These are phyloP conservation scores for Rhombomys opimus DNA, from an alignment of 2,113 vertebrate genomes.

Conservation along the genomic window DNA sequence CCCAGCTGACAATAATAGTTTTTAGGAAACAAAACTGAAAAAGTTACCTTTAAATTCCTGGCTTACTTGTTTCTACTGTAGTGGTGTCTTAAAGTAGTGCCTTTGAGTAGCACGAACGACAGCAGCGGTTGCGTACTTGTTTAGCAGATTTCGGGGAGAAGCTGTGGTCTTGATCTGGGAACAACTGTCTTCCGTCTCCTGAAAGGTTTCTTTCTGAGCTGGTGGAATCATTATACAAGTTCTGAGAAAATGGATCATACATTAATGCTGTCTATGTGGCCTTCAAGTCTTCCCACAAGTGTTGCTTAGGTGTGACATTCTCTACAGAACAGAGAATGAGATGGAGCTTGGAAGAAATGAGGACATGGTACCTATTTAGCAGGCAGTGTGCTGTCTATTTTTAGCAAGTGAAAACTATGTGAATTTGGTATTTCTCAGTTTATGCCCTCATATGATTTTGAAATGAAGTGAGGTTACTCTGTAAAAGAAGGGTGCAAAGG, in stretches of 20 bases:
- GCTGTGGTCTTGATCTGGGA: not conserved
- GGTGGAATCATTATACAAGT: not conserved
- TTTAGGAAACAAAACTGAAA: not conserved
- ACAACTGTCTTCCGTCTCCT: not conserved
- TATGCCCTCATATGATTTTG: conserved; percentile 3
- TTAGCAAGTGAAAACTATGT: not conserved
- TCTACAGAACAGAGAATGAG: conserved; percentile 16
- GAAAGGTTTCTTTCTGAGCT: conserved; percentile 6
- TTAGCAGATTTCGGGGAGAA: not conserved
- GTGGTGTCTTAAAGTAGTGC: not conserved
- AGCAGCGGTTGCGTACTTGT: not conserved
- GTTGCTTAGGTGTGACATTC: not conserved
- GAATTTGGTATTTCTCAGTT: not conserved
- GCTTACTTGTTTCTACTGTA: not conserved
- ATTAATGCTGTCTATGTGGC: not conserved
- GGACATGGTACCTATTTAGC: not conserved
- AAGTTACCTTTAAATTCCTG: not conserved
- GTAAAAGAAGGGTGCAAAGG: not conserved
- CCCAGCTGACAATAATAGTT: not conserved
- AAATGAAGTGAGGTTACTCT: not conserved
- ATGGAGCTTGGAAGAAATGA: conserved; percentile 11
- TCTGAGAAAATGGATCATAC: not conserved
- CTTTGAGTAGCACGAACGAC: not conserved
- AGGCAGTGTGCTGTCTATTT: not conserved
- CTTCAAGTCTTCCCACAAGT: conserved; percentile 7